Evolutionary conservation across 2,113 vertebrate genomes (phyloP), one percentile per base, ranked within the genome.

Genomic region (Austrofundulus limnaeus): DNA sequence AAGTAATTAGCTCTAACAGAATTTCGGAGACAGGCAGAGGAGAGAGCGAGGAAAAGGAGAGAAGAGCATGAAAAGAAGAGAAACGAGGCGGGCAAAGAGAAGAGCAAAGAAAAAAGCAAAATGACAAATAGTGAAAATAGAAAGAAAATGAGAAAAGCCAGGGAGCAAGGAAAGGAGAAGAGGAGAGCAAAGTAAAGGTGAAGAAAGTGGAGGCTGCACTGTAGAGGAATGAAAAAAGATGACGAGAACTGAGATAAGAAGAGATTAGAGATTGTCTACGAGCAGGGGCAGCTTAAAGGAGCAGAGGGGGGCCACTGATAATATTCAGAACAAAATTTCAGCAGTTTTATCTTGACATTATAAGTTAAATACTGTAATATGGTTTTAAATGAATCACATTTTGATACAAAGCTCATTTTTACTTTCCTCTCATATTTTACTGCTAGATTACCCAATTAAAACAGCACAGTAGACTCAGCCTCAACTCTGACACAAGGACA

Each of bases 1-100:
- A 88, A 90, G 89, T 87, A 91, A 92, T 93, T 92, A 90, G 47
- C 67, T 61, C 45, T 90, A 93, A 92, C 69, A 93, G 79, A 89
- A 90, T 92, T 92, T 87, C 7, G 72, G 47, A 38, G 46, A 62
- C 20, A 51, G 31, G n/a, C 20, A 12, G 11, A n/a, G 38, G 0
- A 21, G 17, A 10, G 17, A n/a, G 37, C n/a, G 6, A 4, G 17
- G 46, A 17, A 58, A 54, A 25, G 41, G 2, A 42, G 23, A 15
- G 23, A 1, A 20, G 14, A 19, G 61, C 5, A 34, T 10, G 4
- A 3, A 15, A 25, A 6, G 5, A 25, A 7, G 24, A n/a, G 50
- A 19, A 15, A 20, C 24, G 23, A 25, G 5, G 48, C 51, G 23
- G 23, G 38, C 28, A 12, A 24, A 23, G n/a, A 9, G 12, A 24